These are phyloP conservation scores for Enhydra lutris DNA, from an alignment of 2,113 vertebrate species.

Conservation along the genomic window DNA sequence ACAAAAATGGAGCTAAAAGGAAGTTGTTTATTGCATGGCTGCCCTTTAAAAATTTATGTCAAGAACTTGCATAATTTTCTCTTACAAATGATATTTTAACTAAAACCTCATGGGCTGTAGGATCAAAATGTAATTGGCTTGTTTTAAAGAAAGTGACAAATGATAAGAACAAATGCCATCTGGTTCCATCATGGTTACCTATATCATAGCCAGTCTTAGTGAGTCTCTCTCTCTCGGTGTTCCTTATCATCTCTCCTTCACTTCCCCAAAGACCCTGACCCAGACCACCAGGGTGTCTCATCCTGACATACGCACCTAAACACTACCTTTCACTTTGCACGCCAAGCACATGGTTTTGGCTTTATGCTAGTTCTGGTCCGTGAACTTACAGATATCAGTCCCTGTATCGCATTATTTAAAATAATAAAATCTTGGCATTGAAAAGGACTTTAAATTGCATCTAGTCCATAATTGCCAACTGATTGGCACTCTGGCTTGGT, in stretches of 20 bases:
- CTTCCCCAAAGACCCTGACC: background rate
- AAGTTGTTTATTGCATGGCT: background rate
- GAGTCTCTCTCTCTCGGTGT: accelerated
- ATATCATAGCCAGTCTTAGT: background rate
- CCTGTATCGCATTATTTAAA: background rate
- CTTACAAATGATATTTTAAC: constrained; percentile 28
- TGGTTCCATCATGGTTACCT: background rate
- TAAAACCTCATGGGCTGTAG: background rate
- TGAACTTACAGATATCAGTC: background rate
- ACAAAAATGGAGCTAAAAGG: background rate
- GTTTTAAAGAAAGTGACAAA: constrained; percentile 36
- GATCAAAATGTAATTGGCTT: constrained; percentile 27
- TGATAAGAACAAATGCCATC: background rate
- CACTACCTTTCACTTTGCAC: background rate
- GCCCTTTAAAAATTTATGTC: background rate
- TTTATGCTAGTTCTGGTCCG: background rate
- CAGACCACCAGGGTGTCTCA: background rate
- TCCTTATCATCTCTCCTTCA: background rate
- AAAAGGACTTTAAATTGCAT: background rate
- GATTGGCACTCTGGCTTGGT: no score
- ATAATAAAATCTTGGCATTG: background rate
- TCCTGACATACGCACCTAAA: background rate
- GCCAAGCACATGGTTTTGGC: background rate
- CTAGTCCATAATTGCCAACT: background rate
- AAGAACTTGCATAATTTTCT: constrained; percentile 10